These are phyloP conservation scores for Drosophila neoperkinsi DNA, from an alignment of 2,888 invertebrate species.

Conservation along the genomic window DNA sequence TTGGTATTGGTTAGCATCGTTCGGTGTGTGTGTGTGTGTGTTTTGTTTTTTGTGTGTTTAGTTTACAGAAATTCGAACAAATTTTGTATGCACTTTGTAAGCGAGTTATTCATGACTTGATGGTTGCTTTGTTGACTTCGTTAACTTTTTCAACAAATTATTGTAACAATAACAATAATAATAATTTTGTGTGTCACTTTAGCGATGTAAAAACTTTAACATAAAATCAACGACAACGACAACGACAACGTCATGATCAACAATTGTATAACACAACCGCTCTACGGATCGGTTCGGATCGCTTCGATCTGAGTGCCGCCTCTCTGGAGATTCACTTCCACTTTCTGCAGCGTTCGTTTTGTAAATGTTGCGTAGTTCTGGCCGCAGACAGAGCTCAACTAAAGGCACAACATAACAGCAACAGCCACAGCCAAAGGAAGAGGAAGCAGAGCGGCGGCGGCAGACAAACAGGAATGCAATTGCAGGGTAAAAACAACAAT, in stretches of 20 bases:
- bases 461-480: conserved; percentile 78
- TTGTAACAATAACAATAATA: conserved; percentile 25
- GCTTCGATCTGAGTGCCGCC: conserved; percentile 49
- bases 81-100: conserved; percentile 35
- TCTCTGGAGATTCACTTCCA: conserved; percentile 73
- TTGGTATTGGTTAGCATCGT: conserved; percentile 38
- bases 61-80: conserved; percentile 14
- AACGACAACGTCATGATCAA: conserved; percentile 59
- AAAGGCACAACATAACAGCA: conserved; percentile 29
- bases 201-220: conserved; percentile 43
- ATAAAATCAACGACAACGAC: conserved; percentile 23
- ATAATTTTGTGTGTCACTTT: conserved; percentile 25
- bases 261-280: conserved; percentile 36
- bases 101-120: conserved; percentile 14
- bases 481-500: conserved; percentile 59
- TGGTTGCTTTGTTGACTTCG: not conserved
- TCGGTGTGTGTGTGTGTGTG: conserved; percentile 8
- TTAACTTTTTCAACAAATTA: conserved; percentile 35
- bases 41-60: conserved; percentile 4
- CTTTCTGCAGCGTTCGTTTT: conserved; percentile 83
- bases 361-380: conserved; percentile 82
- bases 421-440: conserved; percentile 30
- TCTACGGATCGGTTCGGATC: conserved; percentile 15
- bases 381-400: conserved; percentile 44
- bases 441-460: conserved; percentile 40